Percentiles rank a stretch among this genome's conserved stretches.
These are phyloP conservation scores for Zaprionus lineosus DNA, from an alignment of 2,888 invertebrate genomes.

Conservation along the genomic window DNA sequence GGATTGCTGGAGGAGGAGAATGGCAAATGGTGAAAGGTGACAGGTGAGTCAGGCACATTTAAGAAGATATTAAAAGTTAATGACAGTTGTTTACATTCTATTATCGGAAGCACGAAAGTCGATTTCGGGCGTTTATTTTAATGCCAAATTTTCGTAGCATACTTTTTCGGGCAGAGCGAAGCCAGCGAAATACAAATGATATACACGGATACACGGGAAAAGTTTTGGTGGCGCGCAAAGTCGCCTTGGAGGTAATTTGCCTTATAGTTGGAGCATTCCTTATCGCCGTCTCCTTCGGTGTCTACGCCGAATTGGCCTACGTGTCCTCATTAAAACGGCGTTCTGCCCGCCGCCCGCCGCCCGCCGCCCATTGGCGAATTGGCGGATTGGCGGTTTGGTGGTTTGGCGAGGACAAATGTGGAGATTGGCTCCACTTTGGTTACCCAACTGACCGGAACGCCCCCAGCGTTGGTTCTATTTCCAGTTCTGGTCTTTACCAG, in stretches of 20 bases:
- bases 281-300: too few species aligned
- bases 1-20: conserved; percentile 87
- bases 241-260: too few species aligned
- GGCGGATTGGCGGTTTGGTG: too few species aligned
- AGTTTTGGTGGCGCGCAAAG: too few species aligned
- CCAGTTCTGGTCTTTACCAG: neutral
- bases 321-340: conserved; percentile 26
- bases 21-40: neutral
- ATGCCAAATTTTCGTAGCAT: neutral
- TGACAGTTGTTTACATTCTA: too few species aligned
- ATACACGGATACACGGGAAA: too few species aligned
- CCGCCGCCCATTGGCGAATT: conserved; percentile 15
- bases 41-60: neutral
- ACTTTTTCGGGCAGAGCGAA: neutral
- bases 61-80: neutral
- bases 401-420: too few species aligned
- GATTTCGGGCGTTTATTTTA: too few species aligned
- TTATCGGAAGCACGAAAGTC: too few species aligned
- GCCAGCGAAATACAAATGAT: too few species aligned
- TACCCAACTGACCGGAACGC: conserved; percentile 41
- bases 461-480: conserved; percentile 10
- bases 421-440: conserved; percentile 15
- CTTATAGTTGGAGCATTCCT: too few species aligned
- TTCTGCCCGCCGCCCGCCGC: neutral
- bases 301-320: neutral